Conservation (phyloP, 37 sponge, comb jelly and placozoan species). For the Aphrocallistes beatrix region DNA sequence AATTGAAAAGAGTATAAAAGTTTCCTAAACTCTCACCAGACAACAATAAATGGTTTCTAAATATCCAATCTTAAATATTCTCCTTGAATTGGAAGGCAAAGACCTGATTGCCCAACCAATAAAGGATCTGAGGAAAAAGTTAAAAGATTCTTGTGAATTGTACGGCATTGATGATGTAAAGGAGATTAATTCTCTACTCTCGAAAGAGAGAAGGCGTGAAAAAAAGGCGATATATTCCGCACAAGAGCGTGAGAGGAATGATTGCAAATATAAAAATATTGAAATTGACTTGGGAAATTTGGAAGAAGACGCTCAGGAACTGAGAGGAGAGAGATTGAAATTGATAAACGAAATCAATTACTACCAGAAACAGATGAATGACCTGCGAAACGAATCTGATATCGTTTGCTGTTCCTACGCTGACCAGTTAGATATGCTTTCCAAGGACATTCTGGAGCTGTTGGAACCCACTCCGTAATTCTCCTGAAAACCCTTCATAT, state of each 20-base stretch:
- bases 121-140: not conserved
- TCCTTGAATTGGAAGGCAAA: not conserved
- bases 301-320: not conserved
- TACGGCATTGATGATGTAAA: not conserved
- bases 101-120: not conserved
- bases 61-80: not conserved
- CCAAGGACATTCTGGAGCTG: not conserved
- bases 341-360: not conserved
- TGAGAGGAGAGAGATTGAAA: not conserved
- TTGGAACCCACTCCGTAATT: no score
- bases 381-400: not conserved
- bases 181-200: not conserved
- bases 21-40: no score
- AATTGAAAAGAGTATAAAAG: no score
- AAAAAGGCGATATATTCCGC: not conserved
- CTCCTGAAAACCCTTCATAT: no score
- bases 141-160: not conserved
- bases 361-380: not conserved
- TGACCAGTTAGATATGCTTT: not conserved
- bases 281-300: not conserved
- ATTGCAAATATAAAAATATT: not conserved
- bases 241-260: not conserved
- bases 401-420: no score
- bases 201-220: conserved; percentile 10
- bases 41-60: not conserved